Conservation (phyloP, 2,888 invertebrate species). For the Meiosimyza decipiens region DNA sequence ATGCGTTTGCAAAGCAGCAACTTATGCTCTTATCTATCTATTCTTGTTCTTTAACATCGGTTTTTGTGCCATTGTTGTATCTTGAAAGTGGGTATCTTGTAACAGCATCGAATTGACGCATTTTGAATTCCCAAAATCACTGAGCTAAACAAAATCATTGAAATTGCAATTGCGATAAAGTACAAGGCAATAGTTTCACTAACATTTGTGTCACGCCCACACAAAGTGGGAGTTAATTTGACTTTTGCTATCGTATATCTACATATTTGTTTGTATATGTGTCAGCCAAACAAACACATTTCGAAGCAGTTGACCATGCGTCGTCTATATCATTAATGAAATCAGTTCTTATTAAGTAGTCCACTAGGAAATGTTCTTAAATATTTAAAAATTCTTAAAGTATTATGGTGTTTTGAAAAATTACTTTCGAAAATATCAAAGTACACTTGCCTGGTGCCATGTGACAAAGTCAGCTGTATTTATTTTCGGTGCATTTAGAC, state of each 20-base stretch:
- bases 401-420: no score
- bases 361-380: no score
- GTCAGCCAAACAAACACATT: not conserved
- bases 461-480: no score
- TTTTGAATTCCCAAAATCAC: conserved; percentile 58
- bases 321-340: not conserved
- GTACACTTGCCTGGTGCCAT: no score
- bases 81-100: no score
- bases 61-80: not conserved
- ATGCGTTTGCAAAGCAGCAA: not conserved
- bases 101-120: no score
- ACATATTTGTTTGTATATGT: conserved; percentile 10
- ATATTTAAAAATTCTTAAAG: no score
- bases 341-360: no score
- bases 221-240: conserved; percentile 20
- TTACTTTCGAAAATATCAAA: no score
- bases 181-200: not conserved
- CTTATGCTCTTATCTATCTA: not conserved
- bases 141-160: conserved; percentile 62
- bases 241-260: conserved; percentile 13
- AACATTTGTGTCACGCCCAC: not conserved
- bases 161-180: conserved; percentile 53
- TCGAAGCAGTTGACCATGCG: not conserved
- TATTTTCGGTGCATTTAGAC: no score
- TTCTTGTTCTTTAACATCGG: not conserved